Conservation (phyloP, 1,140 invertebrate species). For the Gonatopus flavifemur region DNA sequence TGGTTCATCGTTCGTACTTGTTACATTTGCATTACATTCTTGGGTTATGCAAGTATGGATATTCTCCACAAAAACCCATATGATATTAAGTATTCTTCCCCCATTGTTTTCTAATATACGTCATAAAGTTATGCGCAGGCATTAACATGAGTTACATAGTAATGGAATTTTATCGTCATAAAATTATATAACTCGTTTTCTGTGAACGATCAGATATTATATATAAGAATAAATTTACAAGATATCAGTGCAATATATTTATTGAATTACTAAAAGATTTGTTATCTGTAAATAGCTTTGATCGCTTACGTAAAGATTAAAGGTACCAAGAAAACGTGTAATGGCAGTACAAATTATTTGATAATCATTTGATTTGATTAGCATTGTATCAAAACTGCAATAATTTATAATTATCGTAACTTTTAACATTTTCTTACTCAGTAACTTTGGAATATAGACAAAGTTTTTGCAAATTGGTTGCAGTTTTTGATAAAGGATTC, state of each 20-base stretch:
- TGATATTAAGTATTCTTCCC: constrained; percentile 86
- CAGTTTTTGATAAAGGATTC: no score
- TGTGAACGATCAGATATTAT: no score
- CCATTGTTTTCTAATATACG: constrained; percentile 76
- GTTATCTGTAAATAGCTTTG: no score
- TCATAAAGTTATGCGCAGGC: constrained; percentile 72
- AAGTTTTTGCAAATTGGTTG: no score
- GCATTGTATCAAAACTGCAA: no score
- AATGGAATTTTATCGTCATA: constrained; percentile 79
- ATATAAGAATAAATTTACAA: not conserved
- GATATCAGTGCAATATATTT: not conserved
- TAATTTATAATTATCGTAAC: no score
- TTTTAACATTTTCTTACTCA: no score
- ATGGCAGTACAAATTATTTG: no score
- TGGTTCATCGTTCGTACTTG: constrained; percentile 92
- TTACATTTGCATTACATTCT: constrained; percentile 96
- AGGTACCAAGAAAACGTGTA: no score
- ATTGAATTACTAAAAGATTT: not conserved
- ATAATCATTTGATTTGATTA: no score
- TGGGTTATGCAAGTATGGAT: constrained; percentile 94
- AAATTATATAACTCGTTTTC: constrained; percentile 56
- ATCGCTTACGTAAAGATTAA: no score
- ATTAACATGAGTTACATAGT: constrained; percentile 75
- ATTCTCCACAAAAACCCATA: constrained; percentile 85
- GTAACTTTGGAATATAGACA: no score